Conservation (phyloP, 1,140 invertebrate genomes). For the Ceratitis capitata region DNA sequence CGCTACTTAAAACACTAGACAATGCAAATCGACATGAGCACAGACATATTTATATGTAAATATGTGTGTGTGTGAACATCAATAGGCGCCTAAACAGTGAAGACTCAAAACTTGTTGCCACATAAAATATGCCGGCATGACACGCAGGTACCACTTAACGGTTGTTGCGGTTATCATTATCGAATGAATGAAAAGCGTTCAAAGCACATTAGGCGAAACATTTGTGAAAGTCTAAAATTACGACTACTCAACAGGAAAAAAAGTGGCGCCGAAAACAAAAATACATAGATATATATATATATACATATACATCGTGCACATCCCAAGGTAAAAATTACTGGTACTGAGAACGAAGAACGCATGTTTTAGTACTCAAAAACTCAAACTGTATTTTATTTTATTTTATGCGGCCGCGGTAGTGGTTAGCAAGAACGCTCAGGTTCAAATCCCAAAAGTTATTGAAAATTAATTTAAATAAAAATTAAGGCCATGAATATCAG, state of each 20-base stretch:
- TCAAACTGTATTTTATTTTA: too few species aligned
- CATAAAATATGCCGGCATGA: conserved; percentile 29
- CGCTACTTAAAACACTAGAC: background rate
- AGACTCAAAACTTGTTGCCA: conserved; percentile 9
- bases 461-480: too few species aligned
- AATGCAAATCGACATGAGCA: background rate
- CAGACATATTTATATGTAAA: background rate
- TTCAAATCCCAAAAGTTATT: too few species aligned
- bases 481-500: too few species aligned
- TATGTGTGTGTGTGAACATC: background rate
- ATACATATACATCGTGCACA: too few species aligned
- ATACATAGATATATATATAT: too few species aligned
- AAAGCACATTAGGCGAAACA: conserved; percentile 2
- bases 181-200: background rate
- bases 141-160: conserved; percentile 35
- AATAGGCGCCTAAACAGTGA: background rate
- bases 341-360: too few species aligned
- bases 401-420: too few species aligned
- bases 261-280: background rate
- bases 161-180: conserved; percentile 3
- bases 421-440: too few species aligned
- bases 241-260: conserved; percentile 1
- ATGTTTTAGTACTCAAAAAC: too few species aligned
- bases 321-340: too few species aligned
- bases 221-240: conserved; percentile 35